Evolutionary conservation across 2,888 invertebrate genomes (phyloP), one percentile per base, ranked within the genome.

Genomic region (Petrolisthes cinctipes): DNA sequence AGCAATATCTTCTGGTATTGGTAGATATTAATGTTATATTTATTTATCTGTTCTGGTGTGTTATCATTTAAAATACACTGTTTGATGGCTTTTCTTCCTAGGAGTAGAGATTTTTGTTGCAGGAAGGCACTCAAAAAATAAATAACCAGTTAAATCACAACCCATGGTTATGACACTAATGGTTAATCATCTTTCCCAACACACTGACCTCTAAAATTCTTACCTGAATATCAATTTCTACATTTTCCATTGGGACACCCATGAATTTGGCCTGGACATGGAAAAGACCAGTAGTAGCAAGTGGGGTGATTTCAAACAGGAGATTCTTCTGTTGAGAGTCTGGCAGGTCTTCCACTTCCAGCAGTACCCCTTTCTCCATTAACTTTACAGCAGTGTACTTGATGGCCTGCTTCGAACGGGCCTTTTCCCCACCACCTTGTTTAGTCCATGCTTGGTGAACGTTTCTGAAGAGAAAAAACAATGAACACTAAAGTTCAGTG

Each of bases 181-280:
- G 37, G 37, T 37, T 37, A 37, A 37, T 37, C 37, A 37, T 37
- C 37, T 37, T 37, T 37, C 0, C 2, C 37, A 37, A 37, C 37
- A 37, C 37, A 37, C 37, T 37, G 37, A 51, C 37, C 37, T 37
- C 20, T n/a, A 56, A n/a, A 57, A 61, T n/a, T 23, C 90, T 91
- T 91, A 93, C 93, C 93, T 93, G 93, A 91, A 96, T 95, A 90
- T 95, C 95, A 20, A 96, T 93, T 75, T 96, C 95, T 54, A 96
- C 94, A 88, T 95, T 95, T 92, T 96, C 96, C 94, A 96, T 95
- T 92, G 95, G 95, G 0, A 96, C 95, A 0, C 96, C 96, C 95
- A 96, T 95, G 91, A 96, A 96, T 92, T 95, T 96, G 54, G 95
- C 96, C 91, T 94, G 94, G 0, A 96, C 94, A 1, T 94, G 94